Evolutionary conservation across 2,888 invertebrate genomes (phyloP).

Genomic region (Corythucha ciliata): DNA sequence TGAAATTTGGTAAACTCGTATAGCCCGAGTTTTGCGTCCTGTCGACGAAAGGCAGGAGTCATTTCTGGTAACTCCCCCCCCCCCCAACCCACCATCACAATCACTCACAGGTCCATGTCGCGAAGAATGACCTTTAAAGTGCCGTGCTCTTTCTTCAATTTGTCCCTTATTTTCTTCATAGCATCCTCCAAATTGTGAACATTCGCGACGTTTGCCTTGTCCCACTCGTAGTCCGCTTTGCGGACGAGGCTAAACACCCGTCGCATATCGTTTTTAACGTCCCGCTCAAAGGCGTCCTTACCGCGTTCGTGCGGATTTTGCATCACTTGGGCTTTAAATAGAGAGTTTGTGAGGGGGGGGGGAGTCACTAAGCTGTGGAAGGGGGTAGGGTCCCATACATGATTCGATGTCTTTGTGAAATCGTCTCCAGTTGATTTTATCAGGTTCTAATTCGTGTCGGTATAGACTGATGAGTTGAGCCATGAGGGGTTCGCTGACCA

Average conservation of each 20-base stretch:
- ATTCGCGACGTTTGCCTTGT: slow-evolving; percentile 1
- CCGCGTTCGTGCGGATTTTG: slow-evolving; percentile 13
- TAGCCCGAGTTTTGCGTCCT: too few species aligned
- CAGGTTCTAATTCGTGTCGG: slow-evolving; percentile 13
- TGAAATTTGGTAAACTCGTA: too few species aligned
- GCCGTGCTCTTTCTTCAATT: too few species aligned
- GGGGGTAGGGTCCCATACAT: not conserved
- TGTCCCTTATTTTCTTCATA: slow-evolving; percentile 14
- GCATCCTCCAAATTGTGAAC: slow-evolving; percentile 14
- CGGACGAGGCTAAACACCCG: not conserved
- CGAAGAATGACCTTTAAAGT: too few species aligned
- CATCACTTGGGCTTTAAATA: slow-evolving; percentile 14
- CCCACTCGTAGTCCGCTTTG: slow-evolving; percentile 18
- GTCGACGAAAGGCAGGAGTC: too few species aligned
- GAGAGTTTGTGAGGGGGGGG: not conserved
- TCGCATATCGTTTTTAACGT: slow-evolving; percentile 7
- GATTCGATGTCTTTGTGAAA: slow-evolving; percentile 20
- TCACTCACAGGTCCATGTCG: too few species aligned
- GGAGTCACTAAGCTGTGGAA: not conserved
- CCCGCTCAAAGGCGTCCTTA: slow-evolving; percentile 5
- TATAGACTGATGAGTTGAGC: slow-evolving; percentile 10
- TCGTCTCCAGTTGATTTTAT: slow-evolving; percentile 8
- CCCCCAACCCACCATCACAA: too few species aligned
- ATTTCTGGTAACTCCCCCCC: too few species aligned
- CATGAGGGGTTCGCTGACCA: slow-evolving; percentile 6